phyloP scores from a whole-genome alignment of 2,797 vertebrate species.

The Antennarius maculatus region DNA sequence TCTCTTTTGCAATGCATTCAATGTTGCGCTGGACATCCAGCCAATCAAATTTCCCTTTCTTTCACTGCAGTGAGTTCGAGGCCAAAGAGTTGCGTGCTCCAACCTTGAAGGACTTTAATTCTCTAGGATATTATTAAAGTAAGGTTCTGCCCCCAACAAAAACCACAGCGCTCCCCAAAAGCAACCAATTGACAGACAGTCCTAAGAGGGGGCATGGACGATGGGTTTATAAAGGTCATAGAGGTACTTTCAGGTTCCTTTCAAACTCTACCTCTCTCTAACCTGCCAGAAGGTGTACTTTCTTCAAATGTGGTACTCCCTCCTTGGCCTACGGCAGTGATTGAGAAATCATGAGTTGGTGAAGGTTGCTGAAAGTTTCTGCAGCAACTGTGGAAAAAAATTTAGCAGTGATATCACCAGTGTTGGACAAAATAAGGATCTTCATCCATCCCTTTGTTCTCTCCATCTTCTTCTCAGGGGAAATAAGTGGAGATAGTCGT shows the following conservation, averaged over 20 bases:
- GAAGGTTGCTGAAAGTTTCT: conserved; percentile 16
- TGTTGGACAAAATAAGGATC: conserved; percentile 45
- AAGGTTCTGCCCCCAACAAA: neutral
- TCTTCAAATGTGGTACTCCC: neutral
- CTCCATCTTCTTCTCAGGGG: conserved; percentile 9
- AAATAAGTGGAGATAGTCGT: conserved; percentile 37
- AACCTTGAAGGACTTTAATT: no score
- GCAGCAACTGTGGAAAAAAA: conserved; percentile 6
- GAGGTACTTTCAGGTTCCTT: neutral
- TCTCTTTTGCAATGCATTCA: neutral
- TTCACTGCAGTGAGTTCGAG: no score
- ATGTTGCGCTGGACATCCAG: neutral
- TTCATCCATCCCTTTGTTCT: conserved; percentile 36
- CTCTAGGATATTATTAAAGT: no score
- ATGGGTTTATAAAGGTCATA: neutral
- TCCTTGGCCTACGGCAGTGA: neutral
- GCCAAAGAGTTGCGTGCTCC: no score
- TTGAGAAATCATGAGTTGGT: neutral
- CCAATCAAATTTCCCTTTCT: no score
- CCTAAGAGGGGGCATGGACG: neutral
- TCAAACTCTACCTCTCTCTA: no score
- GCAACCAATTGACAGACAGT: neutral
- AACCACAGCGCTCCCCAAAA: neutral
- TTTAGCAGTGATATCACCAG: conserved; percentile 20
- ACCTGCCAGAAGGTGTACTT: neutral